These are phyloP conservation scores for Phenacoccus solenopsis DNA, from an alignment of 1,140 invertebrate species.

Conservation along the genomic window DNA sequence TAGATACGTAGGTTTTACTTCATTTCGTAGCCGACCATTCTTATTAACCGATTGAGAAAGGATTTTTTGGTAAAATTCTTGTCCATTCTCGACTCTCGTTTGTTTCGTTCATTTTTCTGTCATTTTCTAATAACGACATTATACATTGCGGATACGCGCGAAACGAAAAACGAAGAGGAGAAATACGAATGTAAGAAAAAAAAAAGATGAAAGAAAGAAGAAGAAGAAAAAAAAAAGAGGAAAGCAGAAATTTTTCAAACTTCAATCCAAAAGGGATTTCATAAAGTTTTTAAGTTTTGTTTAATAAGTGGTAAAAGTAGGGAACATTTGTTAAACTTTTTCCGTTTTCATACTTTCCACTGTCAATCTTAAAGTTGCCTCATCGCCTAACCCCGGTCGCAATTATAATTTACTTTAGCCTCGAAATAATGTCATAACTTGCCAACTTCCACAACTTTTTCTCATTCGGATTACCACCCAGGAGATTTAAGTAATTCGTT, in stretches of 20 bases:
- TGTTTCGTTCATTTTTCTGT: not conserved
- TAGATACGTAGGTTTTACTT: too few species aligned
- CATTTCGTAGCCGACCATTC: too few species aligned
- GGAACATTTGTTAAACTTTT: slow-evolving; percentile 18
- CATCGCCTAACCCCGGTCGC: slow-evolving; percentile 8
- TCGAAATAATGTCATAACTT: slow-evolving; percentile 17
- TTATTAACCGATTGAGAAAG: too few species aligned
- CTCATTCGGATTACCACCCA: slow-evolving; percentile 15
- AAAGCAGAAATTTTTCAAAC: slow-evolving; percentile 11
- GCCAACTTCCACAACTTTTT: slow-evolving; percentile 11
- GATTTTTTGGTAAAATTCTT: not conserved
- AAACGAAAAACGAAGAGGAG: not conserved
- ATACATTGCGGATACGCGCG: not conserved
- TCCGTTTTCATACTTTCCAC: slow-evolving; percentile 12
- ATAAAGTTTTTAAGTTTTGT: slow-evolving; percentile 3
- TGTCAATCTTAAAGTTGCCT: slow-evolving; percentile 14
- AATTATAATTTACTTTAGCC: slow-evolving; percentile 18
- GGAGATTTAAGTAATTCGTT: slow-evolving; percentile 11
- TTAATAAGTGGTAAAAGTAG: slow-evolving; percentile 15
- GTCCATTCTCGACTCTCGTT: not conserved
- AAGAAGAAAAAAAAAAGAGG: not conserved
- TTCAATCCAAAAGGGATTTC: not conserved
- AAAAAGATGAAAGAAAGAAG: not conserved
- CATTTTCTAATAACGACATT: not conserved
- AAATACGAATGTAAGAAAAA: not conserved